Base-by-base conservation (phyloP, 2,888 invertebrate species). In the Microctonus aethiopoides region DNA sequence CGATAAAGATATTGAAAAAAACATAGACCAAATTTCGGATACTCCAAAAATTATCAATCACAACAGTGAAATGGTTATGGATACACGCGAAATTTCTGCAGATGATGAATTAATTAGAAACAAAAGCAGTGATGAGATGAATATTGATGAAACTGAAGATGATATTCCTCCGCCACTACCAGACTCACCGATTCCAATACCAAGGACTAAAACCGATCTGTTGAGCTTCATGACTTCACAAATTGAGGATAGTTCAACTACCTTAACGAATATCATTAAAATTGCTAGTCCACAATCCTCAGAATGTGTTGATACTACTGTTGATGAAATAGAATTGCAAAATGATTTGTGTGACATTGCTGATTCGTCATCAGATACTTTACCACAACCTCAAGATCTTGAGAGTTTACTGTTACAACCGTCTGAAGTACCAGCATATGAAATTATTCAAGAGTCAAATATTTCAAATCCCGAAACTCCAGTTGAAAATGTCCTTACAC, bases 101-200 rank as follows among this genome's bases (percentile, higher is more conserved):
- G 54, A 34, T 34, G 36, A 36, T n/a, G 13, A 10, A 56, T 56
- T 24, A 16, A 5, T 2, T n/a, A 13, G 3, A 3, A 13, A 13
- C n/a, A n/a, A 39, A 36, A 36, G 6, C 11, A 56, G 56, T 56
- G 29, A 24, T 22, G 26, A 56, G 6, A 51, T n/a, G n/a, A n/a
- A n/a, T n/a, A n/a, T n/a, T n/a, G 64, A 71, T 5, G 51, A 34
- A 24, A 54, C 24, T 13, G 75, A 79, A 22, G 76, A 74, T 10
- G 79, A 80, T 22, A 72, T 79, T 2, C 81, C 81, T 13, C 81
- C 82, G 0, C 81, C 83, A 0, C 60, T 77, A 57, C 75, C 78
- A 52, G 77, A 75, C 22, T 75, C 78, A 10, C 75, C 76, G n/a
- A 74, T 78, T 56, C 77, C 80, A 2, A 59, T 81, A 39, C 81